Conservation (phyloP, 92 coral and sea anemone species). For the Anthopleura xanthogrammica region DNA sequence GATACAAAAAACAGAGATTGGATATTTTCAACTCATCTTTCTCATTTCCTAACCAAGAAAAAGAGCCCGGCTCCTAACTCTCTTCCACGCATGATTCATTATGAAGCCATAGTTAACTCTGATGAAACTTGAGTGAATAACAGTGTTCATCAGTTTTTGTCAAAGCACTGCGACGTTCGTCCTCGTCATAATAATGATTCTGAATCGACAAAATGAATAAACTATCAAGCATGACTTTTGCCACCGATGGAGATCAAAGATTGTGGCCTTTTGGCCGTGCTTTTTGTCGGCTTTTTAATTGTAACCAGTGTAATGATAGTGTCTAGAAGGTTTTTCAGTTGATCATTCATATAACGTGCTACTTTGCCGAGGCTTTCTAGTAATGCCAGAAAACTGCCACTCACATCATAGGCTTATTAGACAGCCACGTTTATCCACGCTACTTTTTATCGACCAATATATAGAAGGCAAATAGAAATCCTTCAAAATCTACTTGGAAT, state of each 20-base stretch:
- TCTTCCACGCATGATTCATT: neutral
- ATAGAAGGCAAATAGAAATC: conserved; percentile 1
- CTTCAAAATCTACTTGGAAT: conserved; percentile 2
- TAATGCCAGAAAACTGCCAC: neutral
- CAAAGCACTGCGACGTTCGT: neutral
- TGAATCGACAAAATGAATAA: neutral
- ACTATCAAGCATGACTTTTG: neutral
- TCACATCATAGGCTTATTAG: neutral
- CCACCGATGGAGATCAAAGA: neutral
- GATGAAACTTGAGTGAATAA: neutral
- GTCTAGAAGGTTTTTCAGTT: neutral
- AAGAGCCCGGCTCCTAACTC: neutral
- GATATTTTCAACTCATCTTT: neutral
- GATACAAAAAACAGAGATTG: neutral
- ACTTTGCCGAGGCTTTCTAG: neutral
- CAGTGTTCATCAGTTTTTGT: neutral
- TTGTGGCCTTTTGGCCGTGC: conserved; percentile 1
- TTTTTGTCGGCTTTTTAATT: neutral
- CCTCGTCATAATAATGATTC: neutral
- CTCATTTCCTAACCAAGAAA: neutral
- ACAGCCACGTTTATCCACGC: conserved; percentile 1
- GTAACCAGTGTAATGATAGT: neutral
- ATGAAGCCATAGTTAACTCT: neutral
- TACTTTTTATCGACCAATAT: conserved; percentile 8
- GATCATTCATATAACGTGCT: conserved; percentile 4